Conservation (phyloP, 2,113 vertebrate genomes). For the Mohoua ochrocephala region DNA sequence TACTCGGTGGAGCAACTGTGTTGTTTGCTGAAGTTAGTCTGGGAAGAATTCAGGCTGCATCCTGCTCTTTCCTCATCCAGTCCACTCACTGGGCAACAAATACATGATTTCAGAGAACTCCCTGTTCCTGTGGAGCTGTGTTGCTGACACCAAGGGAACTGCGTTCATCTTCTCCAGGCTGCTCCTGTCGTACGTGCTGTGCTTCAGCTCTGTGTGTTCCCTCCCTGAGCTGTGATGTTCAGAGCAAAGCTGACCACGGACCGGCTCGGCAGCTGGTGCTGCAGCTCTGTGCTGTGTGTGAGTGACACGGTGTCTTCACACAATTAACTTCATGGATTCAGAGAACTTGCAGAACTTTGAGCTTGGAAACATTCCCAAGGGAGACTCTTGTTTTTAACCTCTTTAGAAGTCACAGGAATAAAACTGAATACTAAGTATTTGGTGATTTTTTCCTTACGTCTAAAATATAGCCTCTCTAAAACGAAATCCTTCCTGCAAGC, state of each 20-base stretch:
- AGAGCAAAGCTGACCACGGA: not conserved
- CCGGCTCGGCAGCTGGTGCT: not conserved
- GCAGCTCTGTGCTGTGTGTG: not conserved
- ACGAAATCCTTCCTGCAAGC: not conserved
- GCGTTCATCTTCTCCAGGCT: accelerated
- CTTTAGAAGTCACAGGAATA: not conserved
- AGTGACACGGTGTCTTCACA: not conserved
- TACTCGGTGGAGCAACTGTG: not conserved
- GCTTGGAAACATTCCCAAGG: conserved; percentile 1
- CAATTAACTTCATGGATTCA: conserved; percentile 31
- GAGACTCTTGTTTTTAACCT: not conserved
- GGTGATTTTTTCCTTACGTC: not conserved
- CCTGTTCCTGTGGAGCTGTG: not conserved
- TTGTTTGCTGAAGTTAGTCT: not conserved
- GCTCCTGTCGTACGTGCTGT: not conserved
- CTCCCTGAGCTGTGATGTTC: not conserved
- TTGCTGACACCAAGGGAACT: not conserved
- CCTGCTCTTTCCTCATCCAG: not conserved
- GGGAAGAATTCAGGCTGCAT: not conserved
- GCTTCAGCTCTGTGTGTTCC: not conserved
- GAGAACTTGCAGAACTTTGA: not conserved
- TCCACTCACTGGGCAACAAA: not conserved
- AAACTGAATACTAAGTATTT: not conserved
- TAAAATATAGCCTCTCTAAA: not conserved
- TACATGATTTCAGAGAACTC: not conserved